Base-by-base conservation (phyloP, 2,797 vertebrate genomes). In the Peromyscus attwateri region DNA sequence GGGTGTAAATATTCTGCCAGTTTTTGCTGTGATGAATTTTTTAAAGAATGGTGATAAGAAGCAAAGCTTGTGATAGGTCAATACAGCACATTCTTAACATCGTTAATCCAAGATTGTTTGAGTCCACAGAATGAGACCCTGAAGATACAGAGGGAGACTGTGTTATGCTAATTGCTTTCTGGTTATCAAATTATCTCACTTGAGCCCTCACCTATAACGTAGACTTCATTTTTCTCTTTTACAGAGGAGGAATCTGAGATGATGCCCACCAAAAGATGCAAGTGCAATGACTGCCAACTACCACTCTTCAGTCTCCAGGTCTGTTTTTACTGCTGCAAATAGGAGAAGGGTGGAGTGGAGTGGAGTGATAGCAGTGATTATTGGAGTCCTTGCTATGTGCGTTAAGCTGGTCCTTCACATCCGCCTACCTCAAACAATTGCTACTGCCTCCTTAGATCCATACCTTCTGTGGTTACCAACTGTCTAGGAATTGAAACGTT, bases 401-500 rank as follows among this genome's bases (percentile, higher is more conserved):
- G 6, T 64, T 40, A 43, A 21, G 29, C 19, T 9, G 4, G 7
- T 64, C 73, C 87, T 88, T 90, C 43, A 43, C 1, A 31, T 37
- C 34, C 43, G 19, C 34, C 4, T 1, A 9, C 37, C 94, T 60
- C 80, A 90, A 77, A 77, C 76, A 92, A 77, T 71, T 37, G 3
- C 19, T 71, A 7, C 2, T 89, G 9, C 16, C 68, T 55, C 81
- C 68, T 80, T 55, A 70, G 55, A 3, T 40, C 29, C 84, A 87
- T 90, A 64, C 21, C 4, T 91, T 64, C 66, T 1, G 0, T 75
- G 17, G 43, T 83, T 55, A 89, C 25, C 11, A 27, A 70, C 31
- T 92, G 4, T 31, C 49, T 60, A 10, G 60, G 52, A 94, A 95
- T 70, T 87, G 93, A 98, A 68, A 68, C 68, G 60, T 66, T 91